phyloP scores from a whole-genome alignment of 2,113 vertebrate species.

The Forbesichthys papilliferus region DNA sequence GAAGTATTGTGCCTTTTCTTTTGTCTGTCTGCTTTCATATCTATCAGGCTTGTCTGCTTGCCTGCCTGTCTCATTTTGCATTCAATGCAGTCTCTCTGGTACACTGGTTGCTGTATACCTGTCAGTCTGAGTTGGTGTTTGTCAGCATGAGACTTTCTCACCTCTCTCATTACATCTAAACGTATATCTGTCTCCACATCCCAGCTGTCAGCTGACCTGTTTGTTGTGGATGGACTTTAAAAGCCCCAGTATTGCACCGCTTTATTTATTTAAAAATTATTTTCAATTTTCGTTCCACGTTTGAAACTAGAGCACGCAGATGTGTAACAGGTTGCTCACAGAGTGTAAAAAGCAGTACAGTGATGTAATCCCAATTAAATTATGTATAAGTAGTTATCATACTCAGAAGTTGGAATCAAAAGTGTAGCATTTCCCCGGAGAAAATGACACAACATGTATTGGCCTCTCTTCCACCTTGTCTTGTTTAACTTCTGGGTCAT shows the following conservation, averaged over 20 bases:
- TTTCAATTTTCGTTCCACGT: not conserved
- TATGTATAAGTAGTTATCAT: not conserved
- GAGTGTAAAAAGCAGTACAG: constrained; percentile 14
- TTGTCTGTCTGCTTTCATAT: not conserved
- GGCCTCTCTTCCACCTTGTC: constrained; percentile 26
- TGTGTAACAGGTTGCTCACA: constrained; percentile 6
- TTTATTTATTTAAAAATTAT: constrained; percentile 14
- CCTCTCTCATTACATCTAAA: not conserved
- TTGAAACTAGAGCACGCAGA: constrained; percentile 26
- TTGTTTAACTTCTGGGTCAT: constrained; percentile 24
- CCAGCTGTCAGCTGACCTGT: constrained; percentile 8
- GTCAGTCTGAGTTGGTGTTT: not conserved
- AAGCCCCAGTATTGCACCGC: not conserved
- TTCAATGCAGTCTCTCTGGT: not conserved
- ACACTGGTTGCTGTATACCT: not conserved
- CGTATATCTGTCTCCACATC: constrained; percentile 4
- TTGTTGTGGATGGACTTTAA: constrained; percentile 5
- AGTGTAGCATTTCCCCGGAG: constrained; percentile 30
- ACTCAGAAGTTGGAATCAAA: constrained; percentile 35
- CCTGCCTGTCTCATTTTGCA: not conserved
- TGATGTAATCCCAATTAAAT: constrained; percentile 28
- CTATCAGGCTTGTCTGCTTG: not conserved
- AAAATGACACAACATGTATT: constrained; percentile 40
- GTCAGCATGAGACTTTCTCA: not conserved
- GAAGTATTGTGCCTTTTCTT: not conserved